Evolutionary conservation across 2,797 vertebrate species (phyloP).

Genomic region (Tokudaia muenninki): DNA sequence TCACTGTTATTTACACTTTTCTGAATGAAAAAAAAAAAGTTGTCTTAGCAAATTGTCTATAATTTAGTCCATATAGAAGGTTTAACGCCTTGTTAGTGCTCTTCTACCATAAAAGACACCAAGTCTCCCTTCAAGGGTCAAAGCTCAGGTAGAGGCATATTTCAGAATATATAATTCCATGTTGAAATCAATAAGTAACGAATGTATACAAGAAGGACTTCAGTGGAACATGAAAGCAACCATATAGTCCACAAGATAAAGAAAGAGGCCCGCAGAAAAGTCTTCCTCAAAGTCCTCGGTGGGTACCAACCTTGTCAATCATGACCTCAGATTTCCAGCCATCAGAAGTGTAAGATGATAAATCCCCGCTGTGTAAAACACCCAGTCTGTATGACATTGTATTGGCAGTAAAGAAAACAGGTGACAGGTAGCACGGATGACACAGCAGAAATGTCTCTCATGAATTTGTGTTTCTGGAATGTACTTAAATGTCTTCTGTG

Average conservation of each 20-base stretch:
- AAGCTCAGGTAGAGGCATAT: background rate
- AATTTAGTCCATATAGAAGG: background rate
- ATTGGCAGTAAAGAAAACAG: background rate
- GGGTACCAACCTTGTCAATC: background rate
- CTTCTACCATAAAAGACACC: background rate
- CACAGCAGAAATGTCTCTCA: background rate
- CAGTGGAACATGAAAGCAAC: no score
- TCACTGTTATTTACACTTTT: background rate
- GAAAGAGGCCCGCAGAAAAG: background rate
- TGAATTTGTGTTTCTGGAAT: background rate
- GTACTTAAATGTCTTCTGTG: no score
- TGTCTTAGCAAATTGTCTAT: background rate
- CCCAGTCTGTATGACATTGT: background rate
- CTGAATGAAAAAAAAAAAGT: background rate
- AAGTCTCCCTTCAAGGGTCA: background rate
- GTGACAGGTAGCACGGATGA: rapidly evolving
- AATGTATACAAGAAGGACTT: rapidly evolving
- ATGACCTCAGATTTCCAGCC: background rate
- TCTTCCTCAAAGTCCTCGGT: background rate
- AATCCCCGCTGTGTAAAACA: background rate
- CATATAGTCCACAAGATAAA: background rate
- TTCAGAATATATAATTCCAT: background rate
- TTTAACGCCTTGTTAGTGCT: background rate
- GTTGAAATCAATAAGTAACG: background rate
- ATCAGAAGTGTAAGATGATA: background rate